These are phyloP conservation scores for Anguilla obscura DNA, from an alignment of 2,797 vertebrate genomes.

Conservation along the genomic window DNA sequence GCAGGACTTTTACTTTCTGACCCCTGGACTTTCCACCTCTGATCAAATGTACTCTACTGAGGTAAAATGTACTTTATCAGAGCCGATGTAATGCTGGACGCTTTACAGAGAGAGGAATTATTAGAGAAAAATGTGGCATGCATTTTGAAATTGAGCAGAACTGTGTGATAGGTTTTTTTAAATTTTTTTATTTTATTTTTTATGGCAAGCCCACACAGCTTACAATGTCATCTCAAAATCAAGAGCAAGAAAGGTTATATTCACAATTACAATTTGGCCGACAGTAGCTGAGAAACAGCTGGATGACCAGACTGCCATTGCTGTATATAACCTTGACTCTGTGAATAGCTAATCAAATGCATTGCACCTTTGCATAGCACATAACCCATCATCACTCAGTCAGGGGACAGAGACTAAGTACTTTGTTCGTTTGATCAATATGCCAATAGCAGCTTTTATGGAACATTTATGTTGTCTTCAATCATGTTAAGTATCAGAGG, in stretches of 20 bases:
- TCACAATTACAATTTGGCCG: slow-evolving; percentile 9
- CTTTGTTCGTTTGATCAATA: slow-evolving; percentile 12
- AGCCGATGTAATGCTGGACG: neutral
- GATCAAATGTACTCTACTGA: neutral
- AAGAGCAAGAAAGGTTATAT: neutral
- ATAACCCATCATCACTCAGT: neutral
- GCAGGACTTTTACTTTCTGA: no score
- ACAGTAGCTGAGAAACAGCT: slow-evolving; percentile 10
- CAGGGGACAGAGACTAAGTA: neutral
- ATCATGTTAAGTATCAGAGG: neutral
- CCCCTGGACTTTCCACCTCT: no score
- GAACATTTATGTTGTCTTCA: slow-evolving; percentile 5
- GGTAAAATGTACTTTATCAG: neutral
- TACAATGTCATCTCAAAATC: neutral
- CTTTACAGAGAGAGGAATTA: neutral
- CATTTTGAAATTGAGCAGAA: neutral
- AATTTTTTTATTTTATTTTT: no score
- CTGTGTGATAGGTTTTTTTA: neutral
- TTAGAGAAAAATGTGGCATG: neutral
- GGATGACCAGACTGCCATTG: slow-evolving; percentile 1
- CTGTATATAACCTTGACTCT: neutral
- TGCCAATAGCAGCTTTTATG: slow-evolving; percentile 3
- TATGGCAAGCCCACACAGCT: neutral
- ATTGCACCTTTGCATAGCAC: neutral
- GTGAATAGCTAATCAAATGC: slow-evolving; percentile 4